A percentile compares a stretch with the other conserved stretches of the same genome.
Conservation (phyloP, 2,888 invertebrate genomes). For the Drosophila mayaguana region DNA sequence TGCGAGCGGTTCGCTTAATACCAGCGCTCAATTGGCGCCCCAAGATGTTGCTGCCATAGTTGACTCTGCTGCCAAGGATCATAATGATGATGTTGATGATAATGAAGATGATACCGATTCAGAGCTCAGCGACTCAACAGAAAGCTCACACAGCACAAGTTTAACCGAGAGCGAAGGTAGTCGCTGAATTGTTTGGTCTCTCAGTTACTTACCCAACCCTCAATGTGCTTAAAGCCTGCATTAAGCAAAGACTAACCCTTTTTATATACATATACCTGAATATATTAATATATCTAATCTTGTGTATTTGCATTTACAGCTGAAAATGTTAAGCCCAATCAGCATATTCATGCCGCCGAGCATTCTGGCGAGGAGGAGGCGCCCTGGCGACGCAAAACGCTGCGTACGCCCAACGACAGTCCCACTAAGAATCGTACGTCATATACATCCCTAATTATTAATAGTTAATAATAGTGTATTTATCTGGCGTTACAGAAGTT, state of each 20-base stretch:
- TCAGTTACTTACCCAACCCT: conserved; percentile 28
- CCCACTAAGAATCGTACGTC: conserved; percentile 86
- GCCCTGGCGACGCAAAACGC: conserved; percentile 89
- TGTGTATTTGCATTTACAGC: conserved; percentile 49
- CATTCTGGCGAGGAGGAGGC: conserved; percentile 87
- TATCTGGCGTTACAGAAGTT: conserved; percentile 85
- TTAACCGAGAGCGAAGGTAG: conserved; percentile 81
- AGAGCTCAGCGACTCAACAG: conserved; percentile 85
- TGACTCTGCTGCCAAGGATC: conserved; percentile 22
- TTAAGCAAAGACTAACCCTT: conserved; percentile 51
- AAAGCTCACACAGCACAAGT: conserved; percentile 85
- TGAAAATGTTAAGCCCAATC: conserved; percentile 73
- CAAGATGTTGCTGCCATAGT: conserved; percentile 30
- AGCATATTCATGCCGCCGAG: conserved; percentile 83
- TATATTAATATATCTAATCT: background rate
- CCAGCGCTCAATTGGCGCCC: conserved; percentile 15
- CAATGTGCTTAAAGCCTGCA: conserved; percentile 44
- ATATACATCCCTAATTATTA: conserved; percentile 10
- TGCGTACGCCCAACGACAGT: conserved; percentile 86
- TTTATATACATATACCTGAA: background rate
- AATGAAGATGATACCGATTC: conserved; percentile 86
- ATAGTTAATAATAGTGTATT: background rate
- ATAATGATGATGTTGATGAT: conserved; percentile 40
- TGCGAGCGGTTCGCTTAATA: conserved; percentile 63
- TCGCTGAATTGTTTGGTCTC: conserved; percentile 52